Percentiles rank a stretch among this genome's conserved stretches.
Conservation (phyloP, 2,113 vertebrate species). For the Tachysurus vachellii region DNA sequence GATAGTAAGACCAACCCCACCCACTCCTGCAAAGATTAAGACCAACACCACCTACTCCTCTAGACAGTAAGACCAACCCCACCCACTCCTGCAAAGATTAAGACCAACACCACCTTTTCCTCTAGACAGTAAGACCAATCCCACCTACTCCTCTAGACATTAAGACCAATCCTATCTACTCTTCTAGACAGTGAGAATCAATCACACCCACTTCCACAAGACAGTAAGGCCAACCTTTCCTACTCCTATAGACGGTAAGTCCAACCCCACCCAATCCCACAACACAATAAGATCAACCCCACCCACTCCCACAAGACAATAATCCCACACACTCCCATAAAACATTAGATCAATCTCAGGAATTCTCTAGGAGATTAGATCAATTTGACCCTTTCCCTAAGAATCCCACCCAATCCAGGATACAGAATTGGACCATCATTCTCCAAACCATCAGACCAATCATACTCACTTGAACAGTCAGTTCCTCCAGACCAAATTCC, state of each 20-base stretch:
- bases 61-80: not conserved
- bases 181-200: not conserved
- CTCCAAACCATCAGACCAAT: not conserved
- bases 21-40: rapidly evolving
- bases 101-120: not conserved
- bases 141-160: not conserved
- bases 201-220: not conserved
- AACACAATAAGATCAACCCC: too few relatives aligned
- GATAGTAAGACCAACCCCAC: not conserved
- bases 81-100: not conserved
- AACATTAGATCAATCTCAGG: not conserved
- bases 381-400: too few relatives aligned
- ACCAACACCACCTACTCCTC: not conserved
- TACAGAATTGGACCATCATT: too few relatives aligned
- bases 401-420: too few relatives aligned
- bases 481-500: not conserved
- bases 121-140: not conserved
- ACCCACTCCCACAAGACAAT: not conserved
- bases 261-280: not conserved
- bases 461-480: not conserved
- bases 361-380: not conserved
- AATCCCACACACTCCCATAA: not conserved
- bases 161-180: not conserved
- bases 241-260: not conserved
- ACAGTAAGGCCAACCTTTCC: not conserved